phyloP scores from a whole-genome alignment of 2,113 vertebrate species.

The Dicrurus megarhynchus region DNA sequence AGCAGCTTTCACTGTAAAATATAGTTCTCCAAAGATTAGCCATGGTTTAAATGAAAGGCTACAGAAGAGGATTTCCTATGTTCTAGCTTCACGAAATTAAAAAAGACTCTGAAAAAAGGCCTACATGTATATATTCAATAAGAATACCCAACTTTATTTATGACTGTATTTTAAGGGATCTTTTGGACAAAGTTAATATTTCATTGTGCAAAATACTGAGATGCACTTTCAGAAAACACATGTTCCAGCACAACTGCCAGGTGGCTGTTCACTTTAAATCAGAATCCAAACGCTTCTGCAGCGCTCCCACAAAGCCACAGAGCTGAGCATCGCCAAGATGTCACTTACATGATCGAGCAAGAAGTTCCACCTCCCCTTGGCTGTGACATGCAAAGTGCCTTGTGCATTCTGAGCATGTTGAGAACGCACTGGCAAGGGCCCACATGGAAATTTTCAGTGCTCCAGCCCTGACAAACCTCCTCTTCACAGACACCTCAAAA shows the following conservation, averaged over 20 bases:
- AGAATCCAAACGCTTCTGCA: not conserved
- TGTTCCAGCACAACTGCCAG: not conserved
- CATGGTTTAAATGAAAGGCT: not conserved
- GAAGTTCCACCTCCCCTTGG: not conserved
- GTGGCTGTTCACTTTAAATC: not conserved
- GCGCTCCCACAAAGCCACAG: not conserved
- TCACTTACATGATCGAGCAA: not conserved
- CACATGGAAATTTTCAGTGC: not conserved
- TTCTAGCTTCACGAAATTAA: not conserved
- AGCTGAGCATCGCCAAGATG: accelerated
- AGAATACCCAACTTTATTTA: not conserved
- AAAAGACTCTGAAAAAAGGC: not conserved
- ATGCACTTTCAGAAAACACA: not conserved
- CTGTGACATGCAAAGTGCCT: not conserved
- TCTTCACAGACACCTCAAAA: not conserved
- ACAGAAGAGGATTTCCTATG: not conserved
- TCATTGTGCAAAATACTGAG: not conserved
- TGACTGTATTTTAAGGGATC: not conserved
- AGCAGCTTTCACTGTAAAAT: constrained; percentile 29
- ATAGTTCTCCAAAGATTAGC: not conserved
- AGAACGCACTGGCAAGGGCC: not conserved
- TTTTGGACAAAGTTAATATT: not conserved
- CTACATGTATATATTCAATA: not conserved
- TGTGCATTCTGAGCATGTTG: not conserved
- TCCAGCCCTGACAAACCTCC: not conserved